Evolutionary conservation across 2,113 vertebrate genomes (phyloP).

Genomic region (Recurvirostra avosetta): DNA sequence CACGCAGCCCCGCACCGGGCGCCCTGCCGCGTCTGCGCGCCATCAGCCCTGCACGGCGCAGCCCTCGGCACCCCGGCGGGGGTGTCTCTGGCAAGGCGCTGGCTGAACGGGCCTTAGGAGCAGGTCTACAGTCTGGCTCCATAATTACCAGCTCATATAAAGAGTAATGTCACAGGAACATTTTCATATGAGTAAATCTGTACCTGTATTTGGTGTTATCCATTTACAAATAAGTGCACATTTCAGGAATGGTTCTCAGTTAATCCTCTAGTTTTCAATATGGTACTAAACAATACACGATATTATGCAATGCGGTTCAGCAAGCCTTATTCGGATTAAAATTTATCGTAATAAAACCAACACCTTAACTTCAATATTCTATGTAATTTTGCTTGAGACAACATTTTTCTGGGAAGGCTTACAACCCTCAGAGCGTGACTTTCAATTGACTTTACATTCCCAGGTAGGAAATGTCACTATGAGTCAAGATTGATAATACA

Average conservation of each 20-base stretch:
- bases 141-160: background rate
- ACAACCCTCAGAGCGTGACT: background rate
- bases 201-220: background rate
- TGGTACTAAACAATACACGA: background rate
- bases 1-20: too few relatives aligned
- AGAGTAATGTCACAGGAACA: background rate
- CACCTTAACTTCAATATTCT: background rate
- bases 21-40: background rate
- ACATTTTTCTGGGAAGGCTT: background rate
- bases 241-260: background rate
- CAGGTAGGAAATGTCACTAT: background rate
- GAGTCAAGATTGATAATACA: background rate
- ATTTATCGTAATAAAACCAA: background rate
- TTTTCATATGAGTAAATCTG: background rate
- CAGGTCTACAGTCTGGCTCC: background rate
- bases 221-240: background rate
- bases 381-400: background rate
- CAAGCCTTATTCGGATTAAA: background rate
- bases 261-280: background rate
- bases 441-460: background rate
- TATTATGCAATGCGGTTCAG: background rate
- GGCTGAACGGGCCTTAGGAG: rapidly evolving
- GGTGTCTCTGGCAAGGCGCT: background rate
- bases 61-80: too few relatives aligned
- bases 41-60: too few relatives aligned